Percentiles rank a stretch among this genome's conserved stretches.
Conservation (phyloP, 2,888 invertebrate genomes). For the Zaprionus bogoriensis region DNA sequence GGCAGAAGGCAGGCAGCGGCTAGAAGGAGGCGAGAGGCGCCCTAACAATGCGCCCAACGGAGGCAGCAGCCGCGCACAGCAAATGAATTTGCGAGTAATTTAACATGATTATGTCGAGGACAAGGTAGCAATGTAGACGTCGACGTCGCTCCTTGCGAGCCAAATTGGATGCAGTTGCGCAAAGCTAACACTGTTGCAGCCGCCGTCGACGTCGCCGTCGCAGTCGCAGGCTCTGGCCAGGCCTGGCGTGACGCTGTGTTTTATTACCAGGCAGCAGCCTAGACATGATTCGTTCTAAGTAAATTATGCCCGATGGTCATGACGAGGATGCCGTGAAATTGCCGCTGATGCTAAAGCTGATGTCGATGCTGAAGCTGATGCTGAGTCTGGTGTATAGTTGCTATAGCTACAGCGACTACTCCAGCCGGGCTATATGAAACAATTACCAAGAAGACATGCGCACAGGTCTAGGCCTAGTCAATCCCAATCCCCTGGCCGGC, state of each 20-base stretch:
- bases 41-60: constrained; percentile 67
- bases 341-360: constrained; percentile 38
- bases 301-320: constrained; percentile 77
- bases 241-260: constrained; percentile 74
- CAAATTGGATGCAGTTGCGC: constrained; percentile 73
- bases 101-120: constrained; percentile 81
- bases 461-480: constrained; percentile 28
- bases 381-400: constrained; percentile 11
- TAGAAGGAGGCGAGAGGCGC: constrained; percentile 42
- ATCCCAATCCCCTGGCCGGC: constrained; percentile 38
- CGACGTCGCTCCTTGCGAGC: constrained; percentile 54
- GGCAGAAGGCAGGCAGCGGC: constrained; percentile 22
- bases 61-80: constrained; percentile 61
- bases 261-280: constrained; percentile 63
- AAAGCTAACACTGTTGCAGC: too few relatives aligned
- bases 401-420: constrained; percentile 11
- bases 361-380: constrained; percentile 29
- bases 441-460: constrained; percentile 65
- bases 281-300: constrained; percentile 78
- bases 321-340: constrained; percentile 67
- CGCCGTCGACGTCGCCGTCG: constrained; percentile 61
- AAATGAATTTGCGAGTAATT: constrained; percentile 81
- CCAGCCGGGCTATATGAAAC: constrained; percentile 69
- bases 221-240: constrained; percentile 52
- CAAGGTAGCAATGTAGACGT: constrained; percentile 74